phyloP scores from a whole-genome alignment of 2,797 vertebrate species.

The Takifugu ocellatus region DNA sequence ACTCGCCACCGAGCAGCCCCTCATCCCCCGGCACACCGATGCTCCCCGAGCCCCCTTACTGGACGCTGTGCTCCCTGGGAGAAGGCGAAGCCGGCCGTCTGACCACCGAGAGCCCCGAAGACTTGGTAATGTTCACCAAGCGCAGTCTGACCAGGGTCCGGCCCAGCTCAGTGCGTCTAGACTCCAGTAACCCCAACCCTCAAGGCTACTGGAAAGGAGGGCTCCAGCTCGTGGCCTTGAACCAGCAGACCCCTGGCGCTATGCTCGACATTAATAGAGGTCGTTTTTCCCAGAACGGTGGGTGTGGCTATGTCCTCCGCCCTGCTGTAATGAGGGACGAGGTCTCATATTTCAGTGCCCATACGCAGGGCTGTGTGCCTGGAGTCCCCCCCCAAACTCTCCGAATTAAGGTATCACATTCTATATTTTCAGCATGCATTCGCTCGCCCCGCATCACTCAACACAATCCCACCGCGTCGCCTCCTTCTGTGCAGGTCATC shows the following conservation, averaged over 20 bases:
- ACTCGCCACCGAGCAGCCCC: constrained; percentile 70
- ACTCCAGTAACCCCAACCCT: constrained; percentile 96
- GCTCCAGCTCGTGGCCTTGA: constrained; percentile 95
- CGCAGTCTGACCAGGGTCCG: constrained; percentile 88
- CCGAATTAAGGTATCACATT: constrained; percentile 80
- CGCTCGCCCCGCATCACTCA: no score
- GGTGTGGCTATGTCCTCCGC: constrained; percentile 91
- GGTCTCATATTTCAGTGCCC: constrained; percentile 96
- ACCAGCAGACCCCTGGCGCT: constrained; percentile 94
- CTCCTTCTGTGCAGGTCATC: constrained; percentile 75
- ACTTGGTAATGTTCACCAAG: constrained; percentile 96
- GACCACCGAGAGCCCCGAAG: constrained; percentile 90
- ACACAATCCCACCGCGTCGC: background rate
- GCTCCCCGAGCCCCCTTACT: constrained; percentile 63
- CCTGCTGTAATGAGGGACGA: constrained; percentile 93
- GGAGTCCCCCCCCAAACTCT: constrained; percentile 92
- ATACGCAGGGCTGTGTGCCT: constrained; percentile 93
- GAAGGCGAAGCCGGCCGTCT: constrained; percentile 91
- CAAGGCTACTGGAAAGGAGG: constrained; percentile 98
- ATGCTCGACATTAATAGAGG: constrained; percentile 96
- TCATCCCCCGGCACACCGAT: constrained; percentile 68
- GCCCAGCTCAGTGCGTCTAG: constrained; percentile 91
- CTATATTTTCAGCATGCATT: no score
- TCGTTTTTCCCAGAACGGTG: constrained; percentile 93
- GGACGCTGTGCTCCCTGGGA: constrained; percentile 92